Conservation (phyloP, 2,113 vertebrate species). For the Pedionomus torquatus region DNA sequence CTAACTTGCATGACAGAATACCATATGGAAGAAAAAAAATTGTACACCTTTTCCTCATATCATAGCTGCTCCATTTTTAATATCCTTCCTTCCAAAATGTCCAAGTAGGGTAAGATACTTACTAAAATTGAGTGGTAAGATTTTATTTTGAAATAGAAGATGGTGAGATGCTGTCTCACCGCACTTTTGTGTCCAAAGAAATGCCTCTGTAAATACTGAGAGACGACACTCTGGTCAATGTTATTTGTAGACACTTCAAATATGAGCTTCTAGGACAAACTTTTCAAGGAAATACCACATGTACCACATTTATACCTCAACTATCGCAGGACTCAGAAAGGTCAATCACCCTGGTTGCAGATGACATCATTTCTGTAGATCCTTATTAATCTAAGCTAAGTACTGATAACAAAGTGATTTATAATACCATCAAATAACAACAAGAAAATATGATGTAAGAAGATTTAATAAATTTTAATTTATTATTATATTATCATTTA, state of each 20-base stretch:
- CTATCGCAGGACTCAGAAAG: not conserved
- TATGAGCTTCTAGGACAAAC: not conserved
- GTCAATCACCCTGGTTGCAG: fast-evolving
- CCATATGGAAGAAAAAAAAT: not conserved
- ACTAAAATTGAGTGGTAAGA: not conserved
- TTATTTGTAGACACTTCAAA: not conserved
- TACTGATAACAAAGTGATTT: not conserved
- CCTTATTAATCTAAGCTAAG: not conserved
- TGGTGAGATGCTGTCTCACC: not conserved
- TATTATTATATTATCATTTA: not conserved
- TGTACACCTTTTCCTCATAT: not conserved
- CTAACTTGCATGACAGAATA: not conserved
- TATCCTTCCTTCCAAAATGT: not conserved
- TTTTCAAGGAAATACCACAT: not conserved
- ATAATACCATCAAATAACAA: not conserved
- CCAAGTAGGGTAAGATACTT: not conserved
- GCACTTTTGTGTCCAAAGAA: not conserved
- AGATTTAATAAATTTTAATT: too few relatives aligned
- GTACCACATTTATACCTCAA: not conserved
- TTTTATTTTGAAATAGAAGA: not conserved
- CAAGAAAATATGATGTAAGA: not conserved
- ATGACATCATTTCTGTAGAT: not conserved
- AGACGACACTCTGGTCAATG: not conserved
- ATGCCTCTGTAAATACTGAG: not conserved
- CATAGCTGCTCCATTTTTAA: not conserved